Percentiles rank a stretch among this genome's conserved stretches.
These are phyloP conservation scores for Agrotis exclamationis DNA, from an alignment of 2,888 invertebrate genomes.

Conservation along the genomic window DNA sequence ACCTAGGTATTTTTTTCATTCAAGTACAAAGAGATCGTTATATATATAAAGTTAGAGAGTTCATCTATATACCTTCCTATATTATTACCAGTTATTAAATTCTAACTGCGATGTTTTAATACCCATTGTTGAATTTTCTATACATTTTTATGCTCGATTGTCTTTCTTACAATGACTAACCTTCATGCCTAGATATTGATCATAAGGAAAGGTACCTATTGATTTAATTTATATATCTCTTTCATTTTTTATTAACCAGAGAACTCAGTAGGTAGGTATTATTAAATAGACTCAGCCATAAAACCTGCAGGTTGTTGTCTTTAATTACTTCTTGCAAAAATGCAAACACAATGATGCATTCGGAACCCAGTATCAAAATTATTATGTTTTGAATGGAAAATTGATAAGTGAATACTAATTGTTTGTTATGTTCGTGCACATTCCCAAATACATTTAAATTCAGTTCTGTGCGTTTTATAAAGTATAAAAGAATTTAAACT, in stretches of 20 bases:
- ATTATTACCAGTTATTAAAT: background rate
- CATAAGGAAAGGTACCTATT: background rate
- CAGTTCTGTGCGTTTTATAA: slow-evolving; percentile 28
- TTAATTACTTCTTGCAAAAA: background rate
- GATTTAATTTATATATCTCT: background rate
- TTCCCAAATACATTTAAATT: slow-evolving; percentile 39
- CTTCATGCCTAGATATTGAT: background rate
- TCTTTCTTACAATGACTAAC: slow-evolving; percentile 14
- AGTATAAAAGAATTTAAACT: slow-evolving; percentile 63
- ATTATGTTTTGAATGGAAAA: slow-evolving; percentile 23
- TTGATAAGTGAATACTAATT: slow-evolving; percentile 23
- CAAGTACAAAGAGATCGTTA: too few species aligned
- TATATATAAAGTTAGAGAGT: background rate
- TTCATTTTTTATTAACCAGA: background rate
- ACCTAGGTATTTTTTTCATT: too few species aligned
- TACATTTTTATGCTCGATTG: slow-evolving; percentile 28
- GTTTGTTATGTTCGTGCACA: slow-evolving; percentile 13
- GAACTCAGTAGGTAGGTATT: background rate
- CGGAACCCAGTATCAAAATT: background rate
- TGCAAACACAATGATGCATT: background rate
- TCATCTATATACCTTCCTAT: background rate
- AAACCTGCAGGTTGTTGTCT: too few species aligned
- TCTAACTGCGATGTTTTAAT: background rate
- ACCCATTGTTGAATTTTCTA: slow-evolving; percentile 21
- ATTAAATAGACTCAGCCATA: background rate